Evolutionary conservation across 2,113 vertebrate species (phyloP), one percentile per base, ranked within the genome.

Genomic region (Ranitomeya imitator): DNA sequence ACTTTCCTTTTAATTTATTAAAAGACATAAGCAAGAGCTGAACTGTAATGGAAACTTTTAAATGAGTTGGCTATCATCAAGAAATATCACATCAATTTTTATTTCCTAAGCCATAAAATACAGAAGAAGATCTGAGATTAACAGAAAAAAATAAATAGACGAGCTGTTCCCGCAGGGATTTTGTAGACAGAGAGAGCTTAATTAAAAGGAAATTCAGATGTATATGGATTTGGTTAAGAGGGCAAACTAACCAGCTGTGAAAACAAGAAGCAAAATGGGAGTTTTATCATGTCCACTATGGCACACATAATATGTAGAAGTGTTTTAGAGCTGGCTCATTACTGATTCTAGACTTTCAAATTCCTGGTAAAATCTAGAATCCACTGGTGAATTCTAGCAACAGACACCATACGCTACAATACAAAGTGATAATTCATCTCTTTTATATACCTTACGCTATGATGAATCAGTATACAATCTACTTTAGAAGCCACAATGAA

Each of bases 61-160:
- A 31, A 82, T 71, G 19, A 45, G 15, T 11, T 82, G n/a, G 65
- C 23, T 73, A 69, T 74, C 71, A 63, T 86, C 26, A 21, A 79
- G n/a, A 73, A 87, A 69, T 59, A 73, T 82, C 54, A n/a, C 57
- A 55, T 23, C 2, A 54, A 6, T 73, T 87, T 87, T 87, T 12
- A 74, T 82, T 31, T 23, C 7, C 12, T 65, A 65, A 52, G 57
- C 19, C 51, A 79, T 54, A 37, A 63, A 73, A 83, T 26, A 83
- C 79, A 76, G 79, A 37, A 74, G 55, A 81, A n/a, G n/a, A n/a
- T 54, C 37, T 74, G 18, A 74, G 52, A 76, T 86, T 78, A 78
- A 60, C 11, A 87, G 55, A 76, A 54, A 55, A 74, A 63, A 61
- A 88, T 76, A 88, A 88, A 83, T 83, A 88, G 86, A 88, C 37